Base-by-base conservation (phyloP, 2,888 invertebrate genomes). In the Drosophila mimica region DNA sequence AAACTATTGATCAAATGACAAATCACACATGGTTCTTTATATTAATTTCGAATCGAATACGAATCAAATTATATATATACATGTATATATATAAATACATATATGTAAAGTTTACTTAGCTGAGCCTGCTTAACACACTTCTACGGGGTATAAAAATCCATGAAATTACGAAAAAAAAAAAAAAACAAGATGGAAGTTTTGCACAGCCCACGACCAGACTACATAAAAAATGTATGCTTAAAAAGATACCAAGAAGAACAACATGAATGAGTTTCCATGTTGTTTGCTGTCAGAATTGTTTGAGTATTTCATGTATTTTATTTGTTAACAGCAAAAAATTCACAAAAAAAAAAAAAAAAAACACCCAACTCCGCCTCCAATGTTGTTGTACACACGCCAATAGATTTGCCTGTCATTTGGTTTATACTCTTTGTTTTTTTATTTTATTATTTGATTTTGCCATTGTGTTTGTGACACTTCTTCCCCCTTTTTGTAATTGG, bases 401-500 rank as follows among this genome's bases (percentile, higher is more conserved):
- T 72, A 78, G 78, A 75, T 78, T 62, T 75, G 67, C 58, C 38
- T 65, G 80, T 73, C 79, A 59, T 76, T 78, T 68, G 61, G 63
- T 66, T 67, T 74, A 59, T 59, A 58, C 68, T 61, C 53, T 56
- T 28, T 31, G 36, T 46, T 28, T 20, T 53, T 33, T 48, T 52
- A n/a, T 28, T 70, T 48, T 56, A 36, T 52, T 54, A 51, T 25
- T 25, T 40, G 31, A 30, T 49, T 74, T 63, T 66, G 56, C 8
- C 57, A 70, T 71, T 72, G 57, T 67, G 67, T n/a, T 62, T 76
- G 54, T 53, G 31, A 73, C 69, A 52, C 63, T 53, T 54, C 48
- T 28, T 20, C 58, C 54, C 54, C 54, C 20, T 31, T 66, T 79
- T 68, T 74, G 78, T 84, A 80, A 85, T 83, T 83, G 84, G 80